These are phyloP conservation scores for Heliconius hermathena DNA, from an alignment of 1,140 invertebrate species.

Conservation along the genomic window DNA sequence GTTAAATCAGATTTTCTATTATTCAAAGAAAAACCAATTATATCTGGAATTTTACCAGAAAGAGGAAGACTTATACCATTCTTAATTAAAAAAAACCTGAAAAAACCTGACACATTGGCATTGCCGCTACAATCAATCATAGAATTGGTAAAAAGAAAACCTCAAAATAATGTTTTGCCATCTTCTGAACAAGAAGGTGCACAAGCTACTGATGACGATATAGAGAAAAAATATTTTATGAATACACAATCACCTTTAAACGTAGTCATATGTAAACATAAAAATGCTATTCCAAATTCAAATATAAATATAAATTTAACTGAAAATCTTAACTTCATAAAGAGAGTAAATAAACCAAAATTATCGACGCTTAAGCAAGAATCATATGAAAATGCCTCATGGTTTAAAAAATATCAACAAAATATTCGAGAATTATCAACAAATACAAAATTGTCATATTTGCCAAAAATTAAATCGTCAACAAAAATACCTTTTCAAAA, in stretches of 20 bases:
- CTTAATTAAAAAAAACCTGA: neutral
- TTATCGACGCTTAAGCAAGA: neutral
- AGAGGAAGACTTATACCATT: neutral
- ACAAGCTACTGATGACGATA: neutral
- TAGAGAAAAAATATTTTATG: neutral
- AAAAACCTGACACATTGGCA: neutral
- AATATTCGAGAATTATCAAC: neutral
- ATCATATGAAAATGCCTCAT: neutral
- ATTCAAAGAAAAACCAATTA: neutral
- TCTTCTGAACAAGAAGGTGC: neutral
- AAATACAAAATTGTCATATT: neutral
- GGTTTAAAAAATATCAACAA: neutral
- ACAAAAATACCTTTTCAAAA: neutral
- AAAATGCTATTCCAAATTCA: neutral
- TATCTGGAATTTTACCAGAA: neutral
- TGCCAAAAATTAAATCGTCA: neutral
- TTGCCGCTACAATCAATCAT: neutral
- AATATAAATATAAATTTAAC: neutral
- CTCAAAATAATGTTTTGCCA: neutral
- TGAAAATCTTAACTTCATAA: neutral
- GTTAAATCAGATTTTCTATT: neutral
- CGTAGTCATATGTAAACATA: neutral
- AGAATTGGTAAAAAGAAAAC: neutral
- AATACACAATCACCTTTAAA: neutral
- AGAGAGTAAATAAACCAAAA: neutral